These are phyloP conservation scores for Lanius collurio DNA, from an alignment of 2,113 vertebrate genomes.

Conservation along the genomic window DNA sequence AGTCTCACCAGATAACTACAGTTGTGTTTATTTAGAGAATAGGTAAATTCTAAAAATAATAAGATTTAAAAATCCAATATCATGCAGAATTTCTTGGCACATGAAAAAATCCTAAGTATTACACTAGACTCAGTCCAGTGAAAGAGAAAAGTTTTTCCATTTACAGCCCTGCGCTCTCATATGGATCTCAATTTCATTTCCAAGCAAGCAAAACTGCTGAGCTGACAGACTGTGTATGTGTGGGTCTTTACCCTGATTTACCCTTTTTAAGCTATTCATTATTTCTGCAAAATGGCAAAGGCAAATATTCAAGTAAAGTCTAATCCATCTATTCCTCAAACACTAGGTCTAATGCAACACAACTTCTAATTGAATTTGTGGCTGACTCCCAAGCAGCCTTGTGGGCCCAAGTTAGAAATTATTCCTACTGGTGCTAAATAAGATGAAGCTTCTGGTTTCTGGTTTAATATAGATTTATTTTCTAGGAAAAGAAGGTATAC, in stretches of 20 bases:
- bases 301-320: neutral
- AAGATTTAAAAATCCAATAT: neutral
- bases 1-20: neutral
- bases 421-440: neutral
- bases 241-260: neutral
- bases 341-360: neutral
- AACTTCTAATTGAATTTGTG: neutral
- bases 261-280: neutral
- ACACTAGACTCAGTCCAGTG: neutral
- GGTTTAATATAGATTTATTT: neutral
- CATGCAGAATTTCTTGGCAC: neutral
- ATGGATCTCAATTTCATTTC: neutral
- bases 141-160: neutral
- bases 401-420: neutral
- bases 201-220: neutral
- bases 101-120: neutral
- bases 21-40: neutral
- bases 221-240: neutral
- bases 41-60: neutral
- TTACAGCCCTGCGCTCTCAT: neutral
- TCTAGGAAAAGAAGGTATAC: neutral
- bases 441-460: neutral
- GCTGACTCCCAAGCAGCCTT: neutral
- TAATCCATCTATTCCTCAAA: neutral
- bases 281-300: neutral